A percentile compares a stretch with the other conserved stretches of the same genome.
Conservation (phyloP, 1,140 invertebrate species). For the Apis mellifera region Amel_HAv3.1 CM009931.2:16826001-16826500, state of each 20-base stretch:
- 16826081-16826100: conserved; percentile 1
- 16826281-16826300: conserved; percentile 31
- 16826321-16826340: too few species aligned
- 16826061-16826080: conserved; percentile 31
- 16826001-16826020: background rate
- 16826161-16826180: conserved; percentile 14
- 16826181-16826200: conserved; percentile 32
- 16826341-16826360: too few species aligned
- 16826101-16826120: conserved; percentile 3
- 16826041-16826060: background rate
- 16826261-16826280: conserved; percentile 31
- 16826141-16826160: conserved; percentile 33
- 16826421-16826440: too few species aligned
- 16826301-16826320: background rate
- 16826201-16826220: conserved; percentile 3
- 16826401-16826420: too few species aligned
- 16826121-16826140: conserved; percentile 36
- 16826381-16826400: too few species aligned
- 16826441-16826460: too few species aligned
- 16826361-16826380: too few species aligned
- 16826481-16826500: too few species aligned
- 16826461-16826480: too few species aligned
- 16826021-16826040: background rate
- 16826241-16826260: conserved; percentile 21
- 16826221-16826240: conserved; percentile 42